Base-by-base conservation (phyloP, 1,140 invertebrate species). In the Anagrus nilaparvatae region DNA sequence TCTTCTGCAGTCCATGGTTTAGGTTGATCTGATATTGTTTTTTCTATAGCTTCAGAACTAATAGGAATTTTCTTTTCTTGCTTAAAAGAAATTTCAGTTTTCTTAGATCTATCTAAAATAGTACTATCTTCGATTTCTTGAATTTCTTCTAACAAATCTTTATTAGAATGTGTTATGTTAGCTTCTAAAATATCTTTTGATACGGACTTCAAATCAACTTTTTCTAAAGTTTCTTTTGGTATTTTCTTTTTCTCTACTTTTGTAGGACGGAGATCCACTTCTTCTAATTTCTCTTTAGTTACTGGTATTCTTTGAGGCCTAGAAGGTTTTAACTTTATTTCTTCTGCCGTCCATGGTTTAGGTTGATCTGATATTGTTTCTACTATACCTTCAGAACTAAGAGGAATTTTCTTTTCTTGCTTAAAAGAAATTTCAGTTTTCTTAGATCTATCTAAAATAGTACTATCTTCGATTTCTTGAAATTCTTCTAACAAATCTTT, bases 1-100 rank as follows among this genome's bases (percentile, higher is more conserved):
- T 54, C 55, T 53, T 69, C 58, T 51, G 76, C 67, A 17, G 65
- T 76, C 72, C 75, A 75, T 13, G 66, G 62, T 44, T 69, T 70
- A 2, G 21, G 56, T 61, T 55, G 59, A 24, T 61, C 51, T 8
- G 16, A 52, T 55, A 63, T 52, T 29, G 55, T n/a, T n/a, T n/a
- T n/a, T n/a, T n/a, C n/a, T n/a, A n/a, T n/a, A n/a, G n/a, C n/a
- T n/a, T n/a, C n/a, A n/a, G n/a, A n/a, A n/a, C n/a, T n/a, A n/a
- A n/a, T n/a, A n/a, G n/a, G n/a, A n/a, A n/a, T n/a, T n/a, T n/a
- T n/a, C n/a, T n/a, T n/a, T n/a, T n/a, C n/a, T n/a, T n/a, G n/a
- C n/a, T n/a, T n/a, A n/a, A n/a, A n/a, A n/a, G n/a, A n/a, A n/a
- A n/a, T n/a, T n/a, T n/a, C n/a, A n/a, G 39, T 33, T 23, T 24